phyloP scores from a whole-genome alignment of 2,113 vertebrate species.

The Dendropsophus ebraccatus region DNA sequence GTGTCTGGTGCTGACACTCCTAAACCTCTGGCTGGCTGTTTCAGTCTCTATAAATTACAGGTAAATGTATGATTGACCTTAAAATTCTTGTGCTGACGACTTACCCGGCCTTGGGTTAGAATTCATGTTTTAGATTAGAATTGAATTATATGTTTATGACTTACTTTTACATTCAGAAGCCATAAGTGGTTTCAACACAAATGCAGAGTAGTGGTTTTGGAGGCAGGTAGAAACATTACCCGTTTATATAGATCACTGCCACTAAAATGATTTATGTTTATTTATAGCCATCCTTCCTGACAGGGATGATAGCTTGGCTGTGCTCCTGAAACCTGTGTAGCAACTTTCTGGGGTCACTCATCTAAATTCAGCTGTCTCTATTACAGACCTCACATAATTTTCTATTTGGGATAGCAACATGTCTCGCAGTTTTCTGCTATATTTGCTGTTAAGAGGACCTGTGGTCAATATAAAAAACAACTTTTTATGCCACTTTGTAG shows the following conservation, averaged over 20 bases:
- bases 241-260: neutral
- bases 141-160: conserved; percentile 28
- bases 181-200: neutral
- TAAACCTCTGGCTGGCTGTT: conserved; percentile 40
- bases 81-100: conserved; percentile 9
- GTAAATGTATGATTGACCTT: conserved; percentile 17
- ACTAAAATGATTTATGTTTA: neutral
- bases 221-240: neutral
- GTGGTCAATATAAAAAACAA: too few relatives aligned
- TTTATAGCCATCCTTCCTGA: neutral
- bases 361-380: too few relatives aligned
- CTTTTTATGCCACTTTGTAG: too few relatives aligned
- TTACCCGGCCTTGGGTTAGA: conserved; percentile 23
- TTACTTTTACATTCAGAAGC: conserved; percentile 15
- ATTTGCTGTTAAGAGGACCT: neutral
- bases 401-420: neutral
- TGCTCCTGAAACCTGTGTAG: neutral
- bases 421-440: neutral
- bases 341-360: neutral
- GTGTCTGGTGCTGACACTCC: conserved; percentile 29
- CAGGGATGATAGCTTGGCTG: neutral
- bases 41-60: conserved; percentile 36
- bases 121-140: conserved; percentile 17
- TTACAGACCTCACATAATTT: neutral
- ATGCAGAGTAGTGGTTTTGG: neutral